These are phyloP conservation scores for Coptodon bakossiorum DNA, from an alignment of 2,113 vertebrate species.

Conservation along the genomic window DNA sequence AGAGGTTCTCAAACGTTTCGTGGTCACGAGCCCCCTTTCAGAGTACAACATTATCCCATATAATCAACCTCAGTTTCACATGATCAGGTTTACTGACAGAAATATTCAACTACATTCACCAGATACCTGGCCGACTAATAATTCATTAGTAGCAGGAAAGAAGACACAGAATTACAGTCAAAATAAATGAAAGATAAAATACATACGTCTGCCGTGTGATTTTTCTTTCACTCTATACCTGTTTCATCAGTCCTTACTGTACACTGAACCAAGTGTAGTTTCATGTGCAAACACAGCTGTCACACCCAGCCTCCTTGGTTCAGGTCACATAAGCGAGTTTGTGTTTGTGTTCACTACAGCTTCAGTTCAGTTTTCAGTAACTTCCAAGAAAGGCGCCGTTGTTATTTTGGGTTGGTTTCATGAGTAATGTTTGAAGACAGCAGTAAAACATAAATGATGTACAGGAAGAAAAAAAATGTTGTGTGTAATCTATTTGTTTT, in stretches of 20 bases:
- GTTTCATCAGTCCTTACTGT: neutral
- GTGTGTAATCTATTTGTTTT: too few species aligned
- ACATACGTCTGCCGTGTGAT: accelerated
- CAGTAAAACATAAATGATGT: neutral
- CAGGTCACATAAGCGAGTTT: neutral
- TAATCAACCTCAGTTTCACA: neutral
- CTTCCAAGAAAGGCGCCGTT: accelerated
- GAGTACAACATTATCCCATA: neutral
- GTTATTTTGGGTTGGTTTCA: accelerated
- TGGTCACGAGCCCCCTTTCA: accelerated
- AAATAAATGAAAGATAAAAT: neutral
- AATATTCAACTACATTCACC: accelerated
- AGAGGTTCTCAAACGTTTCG: accelerated
- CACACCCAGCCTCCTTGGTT: accelerated
- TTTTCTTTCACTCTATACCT: neutral
- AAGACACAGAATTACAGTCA: too few species aligned
- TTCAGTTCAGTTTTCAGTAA: neutral
- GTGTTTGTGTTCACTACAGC: neutral
- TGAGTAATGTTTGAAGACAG: neutral
- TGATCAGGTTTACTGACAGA: accelerated
- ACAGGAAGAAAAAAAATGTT: too few species aligned
- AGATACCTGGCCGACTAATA: accelerated
- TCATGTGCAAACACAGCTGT: accelerated
- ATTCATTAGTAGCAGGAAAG: accelerated
- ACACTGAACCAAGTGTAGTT: accelerated